Evolutionary conservation across 2,113 vertebrate genomes (phyloP).

Genomic region (Tursiops truncatus): DNA sequence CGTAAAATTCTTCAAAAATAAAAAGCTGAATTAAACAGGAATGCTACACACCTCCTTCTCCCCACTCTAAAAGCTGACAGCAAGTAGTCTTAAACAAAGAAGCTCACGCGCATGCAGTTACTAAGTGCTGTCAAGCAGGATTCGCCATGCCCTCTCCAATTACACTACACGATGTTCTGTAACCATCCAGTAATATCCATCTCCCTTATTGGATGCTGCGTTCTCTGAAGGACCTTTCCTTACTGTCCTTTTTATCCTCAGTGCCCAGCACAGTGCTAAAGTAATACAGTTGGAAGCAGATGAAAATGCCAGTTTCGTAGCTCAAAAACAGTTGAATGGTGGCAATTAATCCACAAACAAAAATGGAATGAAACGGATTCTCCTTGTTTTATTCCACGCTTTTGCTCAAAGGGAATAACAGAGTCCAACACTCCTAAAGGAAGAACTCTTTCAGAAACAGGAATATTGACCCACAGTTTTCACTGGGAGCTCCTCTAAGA

Average conservation of each 20-base stretch:
- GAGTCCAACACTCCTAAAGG: slow-evolving; percentile 3
- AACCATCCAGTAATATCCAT: not conserved
- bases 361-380: not conserved
- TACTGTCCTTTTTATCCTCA: not conserved
- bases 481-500: not conserved
- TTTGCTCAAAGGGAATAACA: not conserved
- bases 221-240: not conserved
- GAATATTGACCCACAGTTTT: not conserved
- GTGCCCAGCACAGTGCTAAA: not conserved
- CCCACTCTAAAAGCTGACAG: not conserved
- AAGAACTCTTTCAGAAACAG: not conserved
- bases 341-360: not conserved
- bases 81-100: not conserved
- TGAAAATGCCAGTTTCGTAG: not conserved
- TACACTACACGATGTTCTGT: not conserved
- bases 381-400: not conserved
- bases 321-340: not conserved
- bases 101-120: not conserved
- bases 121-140: not conserved
- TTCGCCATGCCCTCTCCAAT: not conserved
- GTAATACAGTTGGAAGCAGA: not conserved
- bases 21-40: not conserved
- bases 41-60: not conserved
- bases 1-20: not conserved
- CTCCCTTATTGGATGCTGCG: not conserved